A percentile compares a stretch with the other conserved stretches of the same genome.
These are phyloP conservation scores for Microtus montanus DNA, from an alignment of 2,113 vertebrate species.

Conservation along the genomic window DNA sequence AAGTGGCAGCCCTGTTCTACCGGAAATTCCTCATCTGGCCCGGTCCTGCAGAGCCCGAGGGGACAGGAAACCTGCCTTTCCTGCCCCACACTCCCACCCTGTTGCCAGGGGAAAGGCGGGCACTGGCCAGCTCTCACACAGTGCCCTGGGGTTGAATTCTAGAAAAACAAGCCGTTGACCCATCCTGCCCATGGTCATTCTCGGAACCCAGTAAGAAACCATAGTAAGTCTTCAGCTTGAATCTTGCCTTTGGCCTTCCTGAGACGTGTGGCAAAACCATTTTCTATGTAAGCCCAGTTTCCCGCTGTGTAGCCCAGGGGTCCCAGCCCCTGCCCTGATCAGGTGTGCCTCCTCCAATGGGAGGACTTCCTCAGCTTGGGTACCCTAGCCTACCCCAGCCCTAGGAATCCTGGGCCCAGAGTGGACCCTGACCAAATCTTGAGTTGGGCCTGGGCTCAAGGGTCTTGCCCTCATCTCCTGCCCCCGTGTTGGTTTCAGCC, in stretches of 20 bases:
- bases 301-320: neutral
- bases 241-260: neutral
- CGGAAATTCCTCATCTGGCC: slow-evolving; percentile 55
- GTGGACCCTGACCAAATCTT: neutral
- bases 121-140: neutral
- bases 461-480: too few relatives aligned
- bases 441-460: neutral
- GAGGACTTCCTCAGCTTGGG: neutral
- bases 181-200: neutral
- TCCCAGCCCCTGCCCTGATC: neutral
- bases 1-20: neutral
- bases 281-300: neutral
- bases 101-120: neutral
- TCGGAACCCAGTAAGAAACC: neutral
- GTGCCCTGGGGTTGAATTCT: slow-evolving; percentile 12
- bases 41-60: slow-evolving; percentile 2
- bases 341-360: fast-evolving
- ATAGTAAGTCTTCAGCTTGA: neutral
- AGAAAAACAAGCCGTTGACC: slow-evolving; percentile 22
- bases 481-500: fast-evolving
- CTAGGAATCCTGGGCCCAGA: neutral
- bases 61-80: slow-evolving; percentile 72
- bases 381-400: fast-evolving
- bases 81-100: neutral
- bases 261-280: neutral